phyloP scores from a whole-genome alignment of 2,797 vertebrate genomes.

The Brachyrhaphis roseni region DNA sequence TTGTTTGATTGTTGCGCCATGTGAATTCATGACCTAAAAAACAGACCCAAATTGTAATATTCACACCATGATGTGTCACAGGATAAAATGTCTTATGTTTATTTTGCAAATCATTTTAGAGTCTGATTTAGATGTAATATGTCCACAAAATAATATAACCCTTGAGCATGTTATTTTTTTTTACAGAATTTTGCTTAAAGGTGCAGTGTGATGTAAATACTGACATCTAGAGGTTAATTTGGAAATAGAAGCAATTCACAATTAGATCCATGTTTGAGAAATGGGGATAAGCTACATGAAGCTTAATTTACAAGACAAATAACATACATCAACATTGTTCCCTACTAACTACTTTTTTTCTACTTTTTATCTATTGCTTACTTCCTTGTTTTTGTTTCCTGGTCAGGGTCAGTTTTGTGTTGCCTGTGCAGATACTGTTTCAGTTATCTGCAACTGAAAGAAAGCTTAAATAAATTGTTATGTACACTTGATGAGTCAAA shows the following conservation, averaged over 20 bases:
- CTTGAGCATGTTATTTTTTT: not conserved
- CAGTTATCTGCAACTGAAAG: not conserved
- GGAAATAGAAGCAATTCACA: not conserved
- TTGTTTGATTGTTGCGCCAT: too few species aligned
- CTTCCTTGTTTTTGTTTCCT: not conserved
- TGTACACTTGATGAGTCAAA: too few species aligned
- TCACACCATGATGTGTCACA: not conserved
- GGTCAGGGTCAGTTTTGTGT: not conserved
- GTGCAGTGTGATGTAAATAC: not conserved
- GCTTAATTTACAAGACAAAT: not conserved
- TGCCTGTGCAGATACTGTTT: not conserved
- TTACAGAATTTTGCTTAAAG: not conserved
- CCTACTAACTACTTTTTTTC: not conserved
- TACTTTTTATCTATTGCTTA: not conserved
- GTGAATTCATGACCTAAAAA: not conserved
- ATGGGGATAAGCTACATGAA: not conserved
- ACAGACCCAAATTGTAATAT: not conserved
- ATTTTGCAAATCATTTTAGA: not conserved
- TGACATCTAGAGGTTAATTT: not conserved
- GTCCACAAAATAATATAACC: too few species aligned
- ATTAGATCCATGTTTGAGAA: not conserved
- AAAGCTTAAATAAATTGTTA: too few species aligned
- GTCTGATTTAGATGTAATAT: not conserved
- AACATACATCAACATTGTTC: not conserved
- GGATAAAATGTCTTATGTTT: not conserved